Base-by-base conservation (phyloP, 2,113 vertebrate genomes). In the Scomber colias region DNA sequence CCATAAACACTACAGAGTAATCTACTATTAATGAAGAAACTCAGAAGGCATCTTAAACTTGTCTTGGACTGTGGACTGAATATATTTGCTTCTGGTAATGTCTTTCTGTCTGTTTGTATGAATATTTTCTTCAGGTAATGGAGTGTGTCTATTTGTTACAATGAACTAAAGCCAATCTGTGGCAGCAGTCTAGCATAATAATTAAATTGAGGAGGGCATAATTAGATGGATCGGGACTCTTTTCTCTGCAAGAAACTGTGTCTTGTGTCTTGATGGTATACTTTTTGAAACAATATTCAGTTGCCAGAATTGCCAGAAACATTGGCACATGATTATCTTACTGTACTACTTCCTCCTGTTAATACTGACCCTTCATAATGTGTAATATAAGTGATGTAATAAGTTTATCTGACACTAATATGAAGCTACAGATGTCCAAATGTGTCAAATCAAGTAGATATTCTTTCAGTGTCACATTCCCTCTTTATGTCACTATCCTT, bases 101-200 rank as follows among this genome's bases (percentile, higher is more conserved):
- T 50, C 44, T 50, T 63, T n/a, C 44, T 66, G 3, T 49, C 61
- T 56, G 46, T 27, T n/a, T 21, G n/a, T 65, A 4, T 44, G 19
- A 19, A 61, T n/a, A 5, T 62, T 65, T 16, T 7, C 5, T 51
- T 56, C 11, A 49, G 24, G 17, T 12, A 17, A 16, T 35, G 2
- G n/a, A 66, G 15, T 49, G 14, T 7, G 35, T 40, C 35, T 54
- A 4, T 69, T 70, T 70, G 27, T 68, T 62, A 24, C 50, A 75
- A 13, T 40, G 48, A 55, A 27, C 9, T 48, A 15, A 63, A 48
- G 55, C 5, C 1, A 0, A 64, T 65, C 5, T 57, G 9, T 10
- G 12, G 66, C 40, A 35, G 46, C 16, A 45, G 7, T 46, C 12
- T 50, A 19, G 45, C 21, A 61, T 2, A 16, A 21, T 72, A 40